Percentiles rank a stretch among this genome's conserved stretches.
Evolutionary conservation across 2,888 invertebrate genomes (phyloP).

Genomic region (Adelphocoris suturalis): DNA sequence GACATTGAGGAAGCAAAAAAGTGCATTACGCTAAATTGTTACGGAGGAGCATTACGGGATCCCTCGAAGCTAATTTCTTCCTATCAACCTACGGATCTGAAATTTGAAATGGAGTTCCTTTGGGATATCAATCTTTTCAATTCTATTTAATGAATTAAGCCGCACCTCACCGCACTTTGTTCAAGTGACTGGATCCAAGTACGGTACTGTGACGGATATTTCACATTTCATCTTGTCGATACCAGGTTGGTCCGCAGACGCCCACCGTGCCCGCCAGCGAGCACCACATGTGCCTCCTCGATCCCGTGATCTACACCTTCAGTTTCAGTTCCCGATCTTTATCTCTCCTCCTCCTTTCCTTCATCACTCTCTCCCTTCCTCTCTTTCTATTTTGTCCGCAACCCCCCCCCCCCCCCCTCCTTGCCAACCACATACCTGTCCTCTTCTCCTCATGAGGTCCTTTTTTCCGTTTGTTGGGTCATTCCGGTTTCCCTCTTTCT

Average conservation of each 20-base stretch:
- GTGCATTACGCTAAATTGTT: too few species aligned
- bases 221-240: not conserved
- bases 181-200: too few species aligned
- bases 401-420: too few species aligned
- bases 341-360: not conserved
- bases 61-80: too few species aligned
- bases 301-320: slow-evolving; percentile 48
- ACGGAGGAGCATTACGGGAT: too few species aligned
- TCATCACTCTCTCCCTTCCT: slow-evolving; percentile 37
- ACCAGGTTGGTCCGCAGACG: not conserved
- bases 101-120: too few species aligned
- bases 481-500: not conserved
- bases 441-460: slow-evolving; percentile 20
- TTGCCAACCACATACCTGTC: not conserved
- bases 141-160: too few species aligned
- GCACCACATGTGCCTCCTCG: slow-evolving; percentile 13
- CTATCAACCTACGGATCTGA: too few species aligned
- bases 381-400: slow-evolving; percentile 9
- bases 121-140: too few species aligned
- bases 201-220: too few species aligned
- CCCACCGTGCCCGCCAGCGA: not conserved
- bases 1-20: too few species aligned
- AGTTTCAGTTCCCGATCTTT: slow-evolving; percentile 24
- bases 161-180: too few species aligned
- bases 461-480: slow-evolving; percentile 28